Conservation (phyloP, 2,113 vertebrate species). For the Cricetomys ansorgei region DNA sequence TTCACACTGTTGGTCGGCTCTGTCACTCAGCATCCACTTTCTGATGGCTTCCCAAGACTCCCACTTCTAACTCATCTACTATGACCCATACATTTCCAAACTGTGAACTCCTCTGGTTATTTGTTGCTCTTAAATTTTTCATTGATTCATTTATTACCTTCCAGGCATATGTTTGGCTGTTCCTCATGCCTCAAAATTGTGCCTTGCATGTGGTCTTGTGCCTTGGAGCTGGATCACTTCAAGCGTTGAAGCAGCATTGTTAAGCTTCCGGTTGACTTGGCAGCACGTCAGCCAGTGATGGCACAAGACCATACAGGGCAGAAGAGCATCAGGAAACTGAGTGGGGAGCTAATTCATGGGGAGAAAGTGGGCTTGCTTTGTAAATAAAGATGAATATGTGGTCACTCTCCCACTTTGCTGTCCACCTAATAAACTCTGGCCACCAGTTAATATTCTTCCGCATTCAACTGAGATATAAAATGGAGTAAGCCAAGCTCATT, state of each 20-base stretch:
- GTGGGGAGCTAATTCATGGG: neutral
- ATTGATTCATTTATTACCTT: neutral
- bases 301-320: neutral
- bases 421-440: neutral
- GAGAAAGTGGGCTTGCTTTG: neutral
- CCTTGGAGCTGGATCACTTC: neutral
- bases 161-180: neutral
- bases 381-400: neutral
- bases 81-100: neutral
- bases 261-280: neutral
- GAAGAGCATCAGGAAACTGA: neutral
- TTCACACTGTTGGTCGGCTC: neutral
- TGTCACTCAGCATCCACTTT: neutral
- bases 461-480: conserved; percentile 27
- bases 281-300: neutral
- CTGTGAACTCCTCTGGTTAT: neutral
- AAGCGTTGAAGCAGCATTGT: neutral
- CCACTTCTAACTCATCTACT: neutral
- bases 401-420: neutral
- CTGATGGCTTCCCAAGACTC: neutral
- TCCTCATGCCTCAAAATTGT: neutral
- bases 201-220: neutral
- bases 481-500: conserved; percentile 12
- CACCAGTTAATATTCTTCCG: conserved; percentile 23
- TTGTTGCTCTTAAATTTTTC: neutral